These are phyloP conservation scores for Phragmatobia fuliginosa DNA, from an alignment of 2,888 invertebrate genomes.

Conservation along the genomic window DNA sequence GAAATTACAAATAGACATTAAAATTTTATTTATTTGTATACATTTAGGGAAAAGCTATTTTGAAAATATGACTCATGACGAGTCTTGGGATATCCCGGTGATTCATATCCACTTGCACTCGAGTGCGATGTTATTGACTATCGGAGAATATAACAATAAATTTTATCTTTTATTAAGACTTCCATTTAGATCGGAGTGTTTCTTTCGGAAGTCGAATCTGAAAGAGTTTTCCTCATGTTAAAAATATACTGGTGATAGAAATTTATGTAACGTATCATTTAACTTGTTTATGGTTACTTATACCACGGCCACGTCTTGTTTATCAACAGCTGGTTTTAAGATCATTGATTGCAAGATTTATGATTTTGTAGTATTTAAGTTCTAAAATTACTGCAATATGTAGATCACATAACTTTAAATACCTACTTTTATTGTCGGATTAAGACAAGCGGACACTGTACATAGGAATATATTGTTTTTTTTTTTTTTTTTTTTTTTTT, in stretches of 20 bases:
- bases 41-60: neutral
- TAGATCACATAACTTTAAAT: neutral
- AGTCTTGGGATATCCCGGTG: neutral
- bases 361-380: neutral
- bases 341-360: neutral
- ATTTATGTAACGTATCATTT: neutral
- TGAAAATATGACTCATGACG: neutral
- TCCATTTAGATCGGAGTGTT: neutral
- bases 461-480: too few relatives aligned
- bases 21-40: too few relatives aligned
- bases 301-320: constrained; percentile 7
- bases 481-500: too few relatives aligned
- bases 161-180: neutral
- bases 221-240: constrained; percentile 7
- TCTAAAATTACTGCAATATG: neutral
- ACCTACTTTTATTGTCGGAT: too few relatives aligned
- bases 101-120: neutral
- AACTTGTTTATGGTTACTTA: neutral
- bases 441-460: too few relatives aligned
- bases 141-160: neutral
- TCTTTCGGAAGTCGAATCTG: neutral
- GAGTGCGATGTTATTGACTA: neutral
- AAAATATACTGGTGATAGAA: constrained; percentile 5
- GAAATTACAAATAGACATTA: too few relatives aligned
- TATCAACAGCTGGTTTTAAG: constrained; percentile 13